phyloP scores from a whole-genome alignment of 2,113 vertebrate genomes.

The Hemichromis elongatus region DNA sequence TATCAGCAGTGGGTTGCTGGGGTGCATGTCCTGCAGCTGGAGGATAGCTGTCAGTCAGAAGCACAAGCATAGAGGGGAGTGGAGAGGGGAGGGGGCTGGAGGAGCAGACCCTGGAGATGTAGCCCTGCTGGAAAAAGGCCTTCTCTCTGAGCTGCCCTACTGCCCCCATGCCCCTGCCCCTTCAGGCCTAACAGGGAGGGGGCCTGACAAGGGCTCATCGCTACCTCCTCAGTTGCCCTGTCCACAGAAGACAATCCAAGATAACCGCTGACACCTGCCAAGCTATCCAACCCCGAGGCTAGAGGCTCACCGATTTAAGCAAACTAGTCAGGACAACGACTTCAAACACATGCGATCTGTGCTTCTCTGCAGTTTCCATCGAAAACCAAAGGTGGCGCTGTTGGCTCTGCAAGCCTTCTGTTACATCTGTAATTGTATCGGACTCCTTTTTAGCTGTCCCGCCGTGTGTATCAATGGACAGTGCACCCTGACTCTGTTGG shows the following conservation, averaged over 20 bases:
- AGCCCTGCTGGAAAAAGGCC: conserved; percentile 38
- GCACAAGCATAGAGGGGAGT: conserved; percentile 1
- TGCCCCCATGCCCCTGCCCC: conserved; percentile 45
- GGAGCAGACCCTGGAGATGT: conserved; percentile 39
- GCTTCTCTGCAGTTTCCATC: conserved; percentile 7
- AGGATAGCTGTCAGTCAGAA: conserved; percentile 79
- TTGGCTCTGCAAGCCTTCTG: not conserved
- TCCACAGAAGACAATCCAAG: conserved; percentile 56
- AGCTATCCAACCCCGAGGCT: conserved; percentile 45
- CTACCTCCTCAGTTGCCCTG: conserved; percentile 55
- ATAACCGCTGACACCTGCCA: conserved; percentile 73
- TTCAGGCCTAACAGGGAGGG: conserved; percentile 53
- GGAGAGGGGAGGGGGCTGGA: conserved; percentile 23
- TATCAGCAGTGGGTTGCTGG: conserved; percentile 72
- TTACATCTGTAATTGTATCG: not conserved
- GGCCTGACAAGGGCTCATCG: conserved; percentile 51
- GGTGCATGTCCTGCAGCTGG: conserved; percentile 67
- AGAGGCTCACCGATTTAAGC: conserved; percentile 29
- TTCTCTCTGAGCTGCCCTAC: conserved; percentile 33
- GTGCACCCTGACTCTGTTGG: conserved; percentile 53
- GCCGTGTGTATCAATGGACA: conserved; percentile 20
- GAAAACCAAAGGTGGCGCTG: not conserved
- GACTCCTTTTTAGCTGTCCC: not conserved
- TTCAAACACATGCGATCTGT: conserved; percentile 26
- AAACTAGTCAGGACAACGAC: conserved; percentile 48